A percentile compares a stretch with the other conserved stretches of the same genome.
These are phyloP conservation scores for Sinohyriopsis cumingii DNA, from an alignment of 2,888 invertebrate species.

Conservation along the genomic window DNA sequence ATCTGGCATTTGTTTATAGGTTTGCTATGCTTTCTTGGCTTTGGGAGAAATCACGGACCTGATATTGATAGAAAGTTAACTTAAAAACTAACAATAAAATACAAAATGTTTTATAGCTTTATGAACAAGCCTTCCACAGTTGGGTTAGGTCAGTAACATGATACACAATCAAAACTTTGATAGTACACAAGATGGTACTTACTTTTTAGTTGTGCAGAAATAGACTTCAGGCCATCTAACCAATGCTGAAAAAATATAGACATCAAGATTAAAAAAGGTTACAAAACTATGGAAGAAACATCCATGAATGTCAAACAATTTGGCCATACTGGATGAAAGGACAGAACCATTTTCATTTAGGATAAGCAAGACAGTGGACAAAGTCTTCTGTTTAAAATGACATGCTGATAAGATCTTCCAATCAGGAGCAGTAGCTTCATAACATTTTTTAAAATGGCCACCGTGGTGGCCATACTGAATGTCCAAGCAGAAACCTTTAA, in stretches of 20 bases:
- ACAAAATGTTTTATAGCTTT: not conserved
- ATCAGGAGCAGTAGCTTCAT: too few species aligned
- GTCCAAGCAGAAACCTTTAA: too few species aligned
- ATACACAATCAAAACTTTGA: not conserved
- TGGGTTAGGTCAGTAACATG: not conserved
- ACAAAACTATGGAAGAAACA: not conserved
- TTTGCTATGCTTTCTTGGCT: too few species aligned
- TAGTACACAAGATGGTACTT: constrained; percentile 12
- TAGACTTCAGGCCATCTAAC: constrained; percentile 63
- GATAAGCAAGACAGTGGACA: not conserved
- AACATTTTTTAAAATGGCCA: too few species aligned
- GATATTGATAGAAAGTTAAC: too few species aligned
- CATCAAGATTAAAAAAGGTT: not conserved
- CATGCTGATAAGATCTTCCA: too few species aligned
- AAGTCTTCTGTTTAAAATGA: not conserved
- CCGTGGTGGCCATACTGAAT: too few species aligned
- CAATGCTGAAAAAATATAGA: constrained; percentile 64
- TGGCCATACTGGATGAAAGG: not conserved
- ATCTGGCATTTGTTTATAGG: too few species aligned
- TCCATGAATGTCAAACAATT: not conserved
- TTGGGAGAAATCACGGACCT: too few species aligned
- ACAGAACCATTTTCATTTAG: not conserved
- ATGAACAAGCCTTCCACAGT: not conserved
- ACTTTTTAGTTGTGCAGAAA: constrained; percentile 68
- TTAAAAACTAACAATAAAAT: too few species aligned